These are phyloP conservation scores for Timema cristinae DNA, from an alignment of 2,888 invertebrate species.

Conservation along the genomic window DNA sequence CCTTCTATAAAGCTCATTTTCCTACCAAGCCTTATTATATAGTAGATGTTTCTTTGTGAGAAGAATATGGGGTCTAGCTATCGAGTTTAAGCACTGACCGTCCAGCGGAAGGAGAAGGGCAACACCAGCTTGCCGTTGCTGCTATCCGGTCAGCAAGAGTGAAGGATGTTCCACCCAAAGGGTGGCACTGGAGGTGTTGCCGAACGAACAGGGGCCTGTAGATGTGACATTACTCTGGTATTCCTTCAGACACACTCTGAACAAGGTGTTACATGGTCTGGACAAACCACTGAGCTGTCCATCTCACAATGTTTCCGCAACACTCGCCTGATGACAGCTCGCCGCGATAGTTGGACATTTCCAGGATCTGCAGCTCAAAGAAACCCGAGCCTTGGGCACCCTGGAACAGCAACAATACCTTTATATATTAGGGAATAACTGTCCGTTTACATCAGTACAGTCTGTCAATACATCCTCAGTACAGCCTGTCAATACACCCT, in stretches of 20 bases:
- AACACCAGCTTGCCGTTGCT: constrained; percentile 64
- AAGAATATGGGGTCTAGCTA: no score
- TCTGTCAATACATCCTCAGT: no score
- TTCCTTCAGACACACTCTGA: constrained; percentile 87
- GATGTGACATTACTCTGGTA: constrained; percentile 80
- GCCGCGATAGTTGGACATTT: constrained; percentile 83
- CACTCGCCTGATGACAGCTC: constrained; percentile 79
- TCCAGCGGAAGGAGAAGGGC: constrained; percentile 91
- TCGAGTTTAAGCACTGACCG: no score
- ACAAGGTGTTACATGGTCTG: constrained; percentile 78
- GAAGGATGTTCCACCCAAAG: constrained; percentile 87
- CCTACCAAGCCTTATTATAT: no score
- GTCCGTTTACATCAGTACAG: no score
- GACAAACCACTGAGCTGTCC: constrained; percentile 46
- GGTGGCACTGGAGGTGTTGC: constrained; percentile 76
- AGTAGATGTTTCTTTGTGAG: no score
- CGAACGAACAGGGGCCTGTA: constrained; percentile 79
- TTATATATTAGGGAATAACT: no score
- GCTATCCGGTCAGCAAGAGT: constrained; percentile 72
- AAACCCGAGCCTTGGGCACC: constrained; percentile 79
- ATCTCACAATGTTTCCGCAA: constrained; percentile 62
- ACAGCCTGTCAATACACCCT: no score
- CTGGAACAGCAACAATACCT: constrained; percentile 50
- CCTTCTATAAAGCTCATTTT: no score
- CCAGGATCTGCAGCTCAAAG: constrained; percentile 91